Evolutionary conservation across 1,140 invertebrate species (phyloP), one percentile per base, ranked within the genome.

Genomic region (Ganaspis sp.): DNA sequence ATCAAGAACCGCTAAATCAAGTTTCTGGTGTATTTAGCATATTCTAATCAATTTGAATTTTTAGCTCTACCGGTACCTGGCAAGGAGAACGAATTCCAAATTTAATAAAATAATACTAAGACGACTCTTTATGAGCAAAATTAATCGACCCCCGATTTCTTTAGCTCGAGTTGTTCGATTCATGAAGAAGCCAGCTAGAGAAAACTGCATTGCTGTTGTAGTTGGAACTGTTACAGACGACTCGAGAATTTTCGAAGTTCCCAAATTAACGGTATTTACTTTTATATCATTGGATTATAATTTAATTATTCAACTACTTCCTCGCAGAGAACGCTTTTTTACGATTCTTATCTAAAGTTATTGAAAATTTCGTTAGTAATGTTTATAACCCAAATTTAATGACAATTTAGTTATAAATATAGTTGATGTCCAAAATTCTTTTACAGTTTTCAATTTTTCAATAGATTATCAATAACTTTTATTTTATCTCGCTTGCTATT

Each of bases 171-270:
- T 99, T 83, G 95, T 93, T 5, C 93, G 96, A 73, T 94, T 96
- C 80, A 96, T 98, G 96, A 98, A 97, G 89, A 97, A 97, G 86
- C 94, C 95, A 42, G 94, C 94, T 5, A 95, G 97, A 81, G 95
- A 98, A 84, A 94, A 95, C 21, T 96, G 97, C 86, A 97, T 96
- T 74, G 96, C 97, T 54, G 98, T 99, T 72, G 94, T 99, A 84
- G 98, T 99, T 79, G 98, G 98, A 21, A 96, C 96, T 37, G 93
- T 99, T 26, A 99, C 98, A 69, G 97, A 99, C 91, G 99, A 99
- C 92, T 92, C 95, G 15, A 95, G 99, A 84, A 94, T 99, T 69
- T 96, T 95, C 91, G 94, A 95, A 69, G 92, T 99, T 75, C 99
- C 99, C 26, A 99, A 99, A 90, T 81, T 99, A 81, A 96, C 95